Evolutionary conservation across 1,140 invertebrate species (phyloP).

Genomic region (Euglossa dilemma): DNA sequence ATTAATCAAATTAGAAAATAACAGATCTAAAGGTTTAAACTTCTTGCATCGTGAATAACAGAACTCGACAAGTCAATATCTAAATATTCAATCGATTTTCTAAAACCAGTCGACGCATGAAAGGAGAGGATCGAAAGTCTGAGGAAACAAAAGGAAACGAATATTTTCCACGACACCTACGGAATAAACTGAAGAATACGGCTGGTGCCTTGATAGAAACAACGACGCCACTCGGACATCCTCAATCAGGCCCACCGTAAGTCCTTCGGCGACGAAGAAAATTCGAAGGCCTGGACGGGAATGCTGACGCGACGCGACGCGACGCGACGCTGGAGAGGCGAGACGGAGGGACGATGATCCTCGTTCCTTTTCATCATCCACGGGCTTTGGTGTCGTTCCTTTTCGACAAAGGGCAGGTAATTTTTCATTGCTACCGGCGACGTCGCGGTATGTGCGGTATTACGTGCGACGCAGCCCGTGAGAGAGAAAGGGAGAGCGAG

Average conservation of each 20-base stretch:
- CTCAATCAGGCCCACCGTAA: not conserved
- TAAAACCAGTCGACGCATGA: too few relatives aligned
- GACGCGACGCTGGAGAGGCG: not conserved
- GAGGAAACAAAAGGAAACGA: too few relatives aligned
- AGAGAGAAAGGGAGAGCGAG: not conserved
- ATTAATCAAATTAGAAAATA: too few relatives aligned
- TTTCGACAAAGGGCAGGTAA: slow-evolving; percentile 55
- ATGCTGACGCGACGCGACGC: slow-evolving; percentile 23
- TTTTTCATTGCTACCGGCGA: slow-evolving; percentile 58
- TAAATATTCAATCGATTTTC: too few relatives aligned
- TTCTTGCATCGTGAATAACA: too few relatives aligned
- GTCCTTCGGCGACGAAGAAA: not conserved
- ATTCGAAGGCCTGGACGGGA: slow-evolving; percentile 26
- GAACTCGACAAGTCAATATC: too few relatives aligned
- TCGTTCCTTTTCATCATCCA: slow-evolving; percentile 53
- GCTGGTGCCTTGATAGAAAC: too few relatives aligned
- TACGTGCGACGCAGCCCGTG: not conserved
- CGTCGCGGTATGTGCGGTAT: slow-evolving; percentile 46
- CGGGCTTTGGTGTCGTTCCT: slow-evolving; percentile 43
- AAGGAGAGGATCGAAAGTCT: too few relatives aligned
- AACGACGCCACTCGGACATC: not conserved
- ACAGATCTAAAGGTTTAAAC: too few relatives aligned
- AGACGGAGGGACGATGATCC: slow-evolving; percentile 10
- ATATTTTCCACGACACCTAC: too few relatives aligned
- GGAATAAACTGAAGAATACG: too few relatives aligned